Evolutionary conservation across 2,888 invertebrate species (phyloP), one percentile per base, ranked within the genome.

Genomic region (Macaria liturata): DNA sequence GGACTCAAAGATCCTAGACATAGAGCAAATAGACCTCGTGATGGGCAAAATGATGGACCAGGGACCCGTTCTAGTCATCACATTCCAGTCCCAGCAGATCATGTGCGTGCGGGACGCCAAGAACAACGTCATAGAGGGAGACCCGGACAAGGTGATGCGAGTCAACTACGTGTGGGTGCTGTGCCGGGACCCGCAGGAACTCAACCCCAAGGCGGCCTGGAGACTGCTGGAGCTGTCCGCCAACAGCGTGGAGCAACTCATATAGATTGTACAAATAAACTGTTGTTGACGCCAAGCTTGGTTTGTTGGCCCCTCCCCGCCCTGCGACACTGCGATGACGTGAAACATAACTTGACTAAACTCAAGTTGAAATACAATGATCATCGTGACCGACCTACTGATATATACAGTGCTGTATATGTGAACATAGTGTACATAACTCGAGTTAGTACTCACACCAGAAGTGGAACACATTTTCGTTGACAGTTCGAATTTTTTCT

Each of bases 1-100:
- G 66, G 96, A 97, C 79, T 97, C 96, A 0, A 97, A 97, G 88
- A 95, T 97, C 68, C 87, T 96, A 59, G 99, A 99, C 80, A 96
- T 98, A 52, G 97, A 97, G 81, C 96, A 97, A 78, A 96, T 98
- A 2, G 98, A 98, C 80, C 91, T 99, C 62, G 95, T 96, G 0
- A 98, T 98, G 95, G 99, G 99, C 0, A 98, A 99, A 89, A 97
- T 99, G 78, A 98, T 99, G 98, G 99, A 99, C 53, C 99, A 99
- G 80, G 99, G 99, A 0, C 99, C 99, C 0, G 98, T 99, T 3
- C 88, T 99, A 65, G 96, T 99, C 48, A 96, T 99, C 61, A 97
- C 96, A 67, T 99, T 99, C 92, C 97, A 97, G 76, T 96, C 98
- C 0, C 99, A 99, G 81, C 98, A 99, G 92, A 98, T 99, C 62